These are phyloP conservation scores for Ictalurus furcatus DNA, from an alignment of 2,113 vertebrate species.

Conservation along the genomic window DNA sequence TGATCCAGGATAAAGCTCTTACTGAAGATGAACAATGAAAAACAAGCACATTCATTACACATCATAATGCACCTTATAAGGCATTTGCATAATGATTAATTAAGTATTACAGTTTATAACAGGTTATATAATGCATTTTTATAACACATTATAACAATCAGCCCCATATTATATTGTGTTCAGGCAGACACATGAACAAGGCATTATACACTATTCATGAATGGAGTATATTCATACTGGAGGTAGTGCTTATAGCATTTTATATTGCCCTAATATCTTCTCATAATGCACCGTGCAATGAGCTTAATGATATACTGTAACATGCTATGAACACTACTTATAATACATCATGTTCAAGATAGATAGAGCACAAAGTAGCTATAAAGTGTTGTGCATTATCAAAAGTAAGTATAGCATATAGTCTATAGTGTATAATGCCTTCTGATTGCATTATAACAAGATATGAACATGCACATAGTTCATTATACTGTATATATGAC, in stretches of 20 bases:
- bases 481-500: too few relatives aligned
- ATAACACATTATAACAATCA: background rate
- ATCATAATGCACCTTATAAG: too few relatives aligned
- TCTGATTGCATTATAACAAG: background rate
- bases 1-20: too few relatives aligned
- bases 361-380: background rate
- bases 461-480: background rate
- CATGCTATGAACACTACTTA: too few relatives aligned
- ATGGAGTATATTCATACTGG: background rate
- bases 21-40: too few relatives aligned
- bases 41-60: background rate
- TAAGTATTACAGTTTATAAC: background rate
- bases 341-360: too few relatives aligned
- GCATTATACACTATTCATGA: background rate
- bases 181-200: too few relatives aligned
- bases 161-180: too few relatives aligned
- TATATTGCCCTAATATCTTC: background rate
- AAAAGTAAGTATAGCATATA: background rate
- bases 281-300: background rate
- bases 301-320: too few relatives aligned
- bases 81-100: background rate
- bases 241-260: background rate
- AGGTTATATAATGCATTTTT: too few relatives aligned
- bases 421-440: background rate
- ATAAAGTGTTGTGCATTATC: background rate